Base-by-base conservation (phyloP, 1,140 invertebrate genomes). In the Hyposmocoma kahamanoa region DNA sequence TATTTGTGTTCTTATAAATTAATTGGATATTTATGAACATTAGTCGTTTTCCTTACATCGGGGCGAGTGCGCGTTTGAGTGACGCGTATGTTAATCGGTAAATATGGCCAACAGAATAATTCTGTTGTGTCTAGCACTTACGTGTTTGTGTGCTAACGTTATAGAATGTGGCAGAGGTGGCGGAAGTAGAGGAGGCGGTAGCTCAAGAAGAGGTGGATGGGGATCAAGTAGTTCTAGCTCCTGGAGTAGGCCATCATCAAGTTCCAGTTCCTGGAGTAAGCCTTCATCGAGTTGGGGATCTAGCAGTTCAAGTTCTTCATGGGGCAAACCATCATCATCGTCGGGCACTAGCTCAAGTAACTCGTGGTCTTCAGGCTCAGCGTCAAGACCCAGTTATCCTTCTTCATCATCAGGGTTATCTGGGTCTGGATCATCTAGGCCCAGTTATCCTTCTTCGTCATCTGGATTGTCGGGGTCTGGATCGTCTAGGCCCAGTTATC, bases 81-180 rank as follows among this genome's bases (percentile, higher is more conserved):
- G 19, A 24, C 15, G n/a, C 36, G n/a, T n/a, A n/a, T n/a, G n/a
- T n/a, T n/a, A n/a, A n/a, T n/a, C 10, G 28, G 10, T 30, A n/a
- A 52, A 47, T 47, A 67, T 67, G 63, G 56, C 52, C 53, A 62
- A 56, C 63, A 62, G 59, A 58, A 47, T 13, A 39, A 13, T 62
- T 46, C 50, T 66, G 63, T 62, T 62, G 54, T 55, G 56, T 47
- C 52, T 67, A 0, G 54, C 60, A 18, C 17, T 62, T 17, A 39
- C 42, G 30, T 41, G 41, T 42, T 36, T 49, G 9, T 21, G 42
- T 19, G 51, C 46, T n/a, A 48, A 34, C 47, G 45, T 51, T 22
- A 38, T 56, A 38, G 45, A 58, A 46, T 49, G 56, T 42, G 18
- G 13, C 1, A 24, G 41, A 36, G 2, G 50, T 0, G 32, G 46